Evolutionary conservation across 1,140 invertebrate species (phyloP).

Genomic region (Trichonephila inaurata): DNA sequence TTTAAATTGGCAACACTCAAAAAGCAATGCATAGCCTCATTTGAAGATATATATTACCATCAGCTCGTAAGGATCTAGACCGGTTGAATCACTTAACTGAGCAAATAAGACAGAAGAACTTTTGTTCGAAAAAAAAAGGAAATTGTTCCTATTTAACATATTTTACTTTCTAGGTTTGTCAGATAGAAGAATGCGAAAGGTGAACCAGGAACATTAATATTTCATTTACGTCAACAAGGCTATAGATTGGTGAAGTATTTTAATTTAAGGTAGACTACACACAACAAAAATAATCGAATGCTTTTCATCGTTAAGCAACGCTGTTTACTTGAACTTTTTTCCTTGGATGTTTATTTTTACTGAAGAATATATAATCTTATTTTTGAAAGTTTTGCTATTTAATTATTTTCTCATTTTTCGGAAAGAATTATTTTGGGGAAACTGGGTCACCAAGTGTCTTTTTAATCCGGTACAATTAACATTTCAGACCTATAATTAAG

Average conservation of each 20-base stretch:
- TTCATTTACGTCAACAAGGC: neutral
- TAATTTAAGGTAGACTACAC: neutral
- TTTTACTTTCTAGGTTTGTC: neutral
- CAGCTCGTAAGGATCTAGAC: neutral
- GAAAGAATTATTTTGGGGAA: neutral
- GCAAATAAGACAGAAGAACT: slow-evolving; percentile 5
- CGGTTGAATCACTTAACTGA: slow-evolving; percentile 17
- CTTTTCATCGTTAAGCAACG: neutral
- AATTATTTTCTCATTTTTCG: neutral
- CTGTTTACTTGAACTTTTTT: neutral
- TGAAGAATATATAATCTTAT: neutral
- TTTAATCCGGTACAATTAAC: neutral
- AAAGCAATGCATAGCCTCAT: slow-evolving; percentile 31
- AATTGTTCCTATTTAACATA: slow-evolving; percentile 32
- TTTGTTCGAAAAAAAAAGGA: slow-evolving; percentile 10
- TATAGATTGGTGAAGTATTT: neutral
- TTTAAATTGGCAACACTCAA: neutral
- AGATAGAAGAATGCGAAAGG: neutral
- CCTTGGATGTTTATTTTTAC: neutral
- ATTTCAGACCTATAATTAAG: neutral
- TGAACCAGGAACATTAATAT: slow-evolving; percentile 11
- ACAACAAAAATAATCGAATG: neutral
- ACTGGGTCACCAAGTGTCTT: neutral
- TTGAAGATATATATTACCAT: neutral
- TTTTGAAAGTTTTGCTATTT: neutral